Evolutionary conservation across 2,888 invertebrate genomes (phyloP).

Genomic region (Callosobruchus maculatus): DNA sequence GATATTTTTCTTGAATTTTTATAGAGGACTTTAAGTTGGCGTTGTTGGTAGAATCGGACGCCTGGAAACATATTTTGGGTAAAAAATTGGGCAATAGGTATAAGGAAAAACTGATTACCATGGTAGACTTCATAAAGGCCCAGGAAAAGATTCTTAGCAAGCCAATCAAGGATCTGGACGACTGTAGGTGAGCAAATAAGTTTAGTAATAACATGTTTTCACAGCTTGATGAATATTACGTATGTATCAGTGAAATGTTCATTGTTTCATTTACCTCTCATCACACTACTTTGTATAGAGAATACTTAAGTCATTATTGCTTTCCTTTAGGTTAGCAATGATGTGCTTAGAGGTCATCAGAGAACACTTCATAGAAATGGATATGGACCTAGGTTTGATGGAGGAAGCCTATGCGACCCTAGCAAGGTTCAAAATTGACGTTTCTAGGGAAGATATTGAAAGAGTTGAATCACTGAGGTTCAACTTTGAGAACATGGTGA

Average conservation of each 20-base stretch:
- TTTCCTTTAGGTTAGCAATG: constrained; percentile 66
- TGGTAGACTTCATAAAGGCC: constrained; percentile 74
- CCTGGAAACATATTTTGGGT: constrained; percentile 75
- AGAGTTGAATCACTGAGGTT: constrained; percentile 75
- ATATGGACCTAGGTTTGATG: constrained; percentile 70
- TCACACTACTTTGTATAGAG: too few species aligned
- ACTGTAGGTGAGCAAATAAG: constrained; percentile 51
- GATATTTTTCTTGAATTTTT: constrained; percentile 19
- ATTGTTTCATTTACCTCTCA: too few species aligned
- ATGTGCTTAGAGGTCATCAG: constrained; percentile 70
- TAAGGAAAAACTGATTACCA: constrained; percentile 63
- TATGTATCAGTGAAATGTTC: too few species aligned
- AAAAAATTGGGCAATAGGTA: constrained; percentile 65
- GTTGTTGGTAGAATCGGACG: constrained; percentile 69
- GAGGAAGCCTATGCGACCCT: constrained; percentile 79
- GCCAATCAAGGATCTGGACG: constrained; percentile 72
- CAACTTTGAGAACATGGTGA: constrained; percentile 72
- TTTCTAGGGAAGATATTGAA: constrained; percentile 75
- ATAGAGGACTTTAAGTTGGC: constrained; percentile 63
- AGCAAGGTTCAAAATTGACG: constrained; percentile 60
- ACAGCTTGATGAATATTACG: too few species aligned
- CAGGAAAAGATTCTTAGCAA: constrained; percentile 67
- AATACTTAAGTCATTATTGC: too few species aligned
- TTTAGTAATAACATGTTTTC: too few species aligned
- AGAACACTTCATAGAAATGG: constrained; percentile 76